Evolutionary conservation across 2,797 vertebrate species (phyloP).

Genomic region (Pelobates cultripes): DNA sequence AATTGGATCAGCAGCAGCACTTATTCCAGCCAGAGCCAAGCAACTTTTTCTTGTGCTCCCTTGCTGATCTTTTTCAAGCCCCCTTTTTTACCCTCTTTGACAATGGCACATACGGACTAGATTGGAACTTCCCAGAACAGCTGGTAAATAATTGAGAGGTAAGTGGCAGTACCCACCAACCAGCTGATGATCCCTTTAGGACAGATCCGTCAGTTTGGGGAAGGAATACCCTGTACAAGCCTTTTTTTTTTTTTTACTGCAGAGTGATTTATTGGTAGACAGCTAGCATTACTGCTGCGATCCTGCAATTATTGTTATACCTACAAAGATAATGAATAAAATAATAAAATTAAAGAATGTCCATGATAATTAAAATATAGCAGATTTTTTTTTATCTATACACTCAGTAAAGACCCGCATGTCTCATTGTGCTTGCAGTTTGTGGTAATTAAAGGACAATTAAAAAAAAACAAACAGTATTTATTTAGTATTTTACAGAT

Average conservation of each 20-base stretch:
- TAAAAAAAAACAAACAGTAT: no score
- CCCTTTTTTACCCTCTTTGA: constrained; percentile 39
- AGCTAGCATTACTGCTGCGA: background rate
- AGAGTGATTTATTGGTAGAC: background rate
- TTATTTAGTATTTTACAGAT: no score
- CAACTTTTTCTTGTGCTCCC: constrained; percentile 63
- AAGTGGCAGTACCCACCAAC: background rate
- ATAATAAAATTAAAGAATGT: no score
- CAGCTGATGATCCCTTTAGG: background rate
- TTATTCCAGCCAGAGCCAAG: background rate
- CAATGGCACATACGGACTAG: constrained; percentile 67
- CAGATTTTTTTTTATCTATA: background rate
- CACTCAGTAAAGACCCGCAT: background rate
- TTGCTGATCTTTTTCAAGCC: constrained; percentile 1
- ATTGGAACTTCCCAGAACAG: constrained; percentile 63
- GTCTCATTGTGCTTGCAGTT: no score
- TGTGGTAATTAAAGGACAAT: no score
- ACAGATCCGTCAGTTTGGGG: background rate
- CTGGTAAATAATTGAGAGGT: constrained; percentile 35
- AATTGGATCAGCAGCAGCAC: constrained; percentile 15
- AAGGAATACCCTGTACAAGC: background rate
- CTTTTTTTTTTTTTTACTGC: background rate
- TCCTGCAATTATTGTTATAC: no score
- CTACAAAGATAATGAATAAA: no score
- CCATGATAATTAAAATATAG: no score